Conservation (phyloP, 2,797 vertebrate species). For the Hoplostethus mediterraneus region DNA sequence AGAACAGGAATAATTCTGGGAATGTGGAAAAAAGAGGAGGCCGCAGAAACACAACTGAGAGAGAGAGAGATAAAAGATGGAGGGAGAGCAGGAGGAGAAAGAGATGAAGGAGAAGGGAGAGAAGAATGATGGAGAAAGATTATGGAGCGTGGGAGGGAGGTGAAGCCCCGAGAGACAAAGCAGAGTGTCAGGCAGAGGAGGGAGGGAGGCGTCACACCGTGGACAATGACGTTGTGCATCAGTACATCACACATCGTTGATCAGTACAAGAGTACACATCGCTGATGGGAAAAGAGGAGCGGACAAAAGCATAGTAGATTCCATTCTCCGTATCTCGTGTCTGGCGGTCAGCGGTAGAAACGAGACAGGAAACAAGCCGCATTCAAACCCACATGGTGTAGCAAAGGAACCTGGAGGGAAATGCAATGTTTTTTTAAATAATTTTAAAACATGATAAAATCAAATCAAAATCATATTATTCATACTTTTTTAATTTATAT, state of each 20-base stretch:
- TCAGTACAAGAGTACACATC: conserved; percentile 29
- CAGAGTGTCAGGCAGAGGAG: background rate
- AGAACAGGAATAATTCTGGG: conserved; percentile 32
- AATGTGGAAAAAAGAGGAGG: conserved; percentile 24
- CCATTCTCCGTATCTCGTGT: background rate
- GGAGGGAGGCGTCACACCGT: conserved; percentile 18
- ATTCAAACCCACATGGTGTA: too few relatives aligned
- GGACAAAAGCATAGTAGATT: conserved; percentile 17
- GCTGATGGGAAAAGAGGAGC: conserved; percentile 36
- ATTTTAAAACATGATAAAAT: too few relatives aligned
- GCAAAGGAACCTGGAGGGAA: too few relatives aligned
- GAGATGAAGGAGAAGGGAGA: background rate
- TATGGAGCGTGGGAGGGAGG: background rate
- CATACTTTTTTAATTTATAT: too few relatives aligned
- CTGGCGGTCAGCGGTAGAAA: background rate
- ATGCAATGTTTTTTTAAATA: too few relatives aligned
- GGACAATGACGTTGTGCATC: conserved; percentile 38
- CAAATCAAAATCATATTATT: too few relatives aligned
- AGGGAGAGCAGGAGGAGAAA: background rate
- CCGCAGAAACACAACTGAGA: background rate
- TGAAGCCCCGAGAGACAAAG: background rate
- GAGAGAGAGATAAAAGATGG: background rate
- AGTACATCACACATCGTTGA: conserved; percentile 24
- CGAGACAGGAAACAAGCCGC: conserved; percentile 6
- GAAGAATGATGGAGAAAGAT: too few relatives aligned